phyloP scores from a whole-genome alignment of 2,113 vertebrate genomes.

The Struthio camelus region DNA sequence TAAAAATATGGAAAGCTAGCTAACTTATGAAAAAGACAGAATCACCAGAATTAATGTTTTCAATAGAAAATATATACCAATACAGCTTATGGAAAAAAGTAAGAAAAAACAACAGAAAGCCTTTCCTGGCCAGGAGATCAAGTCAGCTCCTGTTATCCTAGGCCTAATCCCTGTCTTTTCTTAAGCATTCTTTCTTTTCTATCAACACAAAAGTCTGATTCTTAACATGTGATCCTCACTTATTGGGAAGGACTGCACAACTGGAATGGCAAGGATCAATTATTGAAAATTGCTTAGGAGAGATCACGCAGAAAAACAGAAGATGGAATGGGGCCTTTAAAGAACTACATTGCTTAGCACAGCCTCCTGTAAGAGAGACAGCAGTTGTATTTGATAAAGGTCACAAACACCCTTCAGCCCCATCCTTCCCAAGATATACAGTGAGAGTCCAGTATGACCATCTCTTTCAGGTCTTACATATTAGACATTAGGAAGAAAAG shows the following conservation, averaged over 20 bases:
- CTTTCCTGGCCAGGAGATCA: background rate
- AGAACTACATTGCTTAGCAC: background rate
- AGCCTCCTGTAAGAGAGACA: background rate
- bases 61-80: background rate
- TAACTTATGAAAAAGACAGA: background rate
- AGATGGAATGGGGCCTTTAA: background rate
- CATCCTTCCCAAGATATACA: slow-evolving; percentile 14
- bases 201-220: background rate
- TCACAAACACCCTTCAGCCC: background rate
- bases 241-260: background rate
- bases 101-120: fast-evolving
- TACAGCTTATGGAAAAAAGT: background rate
- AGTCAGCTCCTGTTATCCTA: background rate
- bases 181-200: background rate
- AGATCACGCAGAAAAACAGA: background rate
- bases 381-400: background rate
- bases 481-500: background rate
- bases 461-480: background rate
- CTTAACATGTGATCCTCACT: background rate
- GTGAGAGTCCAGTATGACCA: background rate
- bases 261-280: background rate
- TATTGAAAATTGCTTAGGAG: background rate
- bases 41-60: background rate
- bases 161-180: fast-evolving
- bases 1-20: background rate